Conservation (phyloP, 1,140 invertebrate genomes). For the Penaeus chinensis region DNA sequence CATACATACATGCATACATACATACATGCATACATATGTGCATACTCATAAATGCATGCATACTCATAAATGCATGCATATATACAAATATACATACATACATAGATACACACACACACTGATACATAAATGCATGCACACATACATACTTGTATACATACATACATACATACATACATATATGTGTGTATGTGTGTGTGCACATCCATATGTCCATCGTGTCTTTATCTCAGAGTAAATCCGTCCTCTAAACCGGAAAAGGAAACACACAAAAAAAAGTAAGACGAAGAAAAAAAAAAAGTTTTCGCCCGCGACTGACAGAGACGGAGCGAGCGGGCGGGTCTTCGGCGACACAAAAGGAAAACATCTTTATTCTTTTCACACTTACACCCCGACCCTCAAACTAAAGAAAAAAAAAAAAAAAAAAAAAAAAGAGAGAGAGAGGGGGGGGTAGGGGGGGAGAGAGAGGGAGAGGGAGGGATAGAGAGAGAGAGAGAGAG, state of each 20-base stretch:
- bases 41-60: not conserved
- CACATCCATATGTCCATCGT: not conserved
- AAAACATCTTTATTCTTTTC: not conserved
- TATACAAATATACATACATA: not conserved
- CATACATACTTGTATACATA: not conserved
- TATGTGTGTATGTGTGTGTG: no score
- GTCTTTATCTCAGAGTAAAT: not conserved
- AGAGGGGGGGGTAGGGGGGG: not conserved
- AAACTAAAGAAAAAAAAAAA: not conserved
- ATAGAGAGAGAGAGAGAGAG: not conserved
- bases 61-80: no score
- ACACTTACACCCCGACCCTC: not conserved
- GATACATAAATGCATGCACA: not conserved
- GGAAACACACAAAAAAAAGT: not conserved
- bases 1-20: not conserved
- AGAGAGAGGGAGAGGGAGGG: not conserved
- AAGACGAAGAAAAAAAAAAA: no score
- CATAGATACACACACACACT: not conserved
- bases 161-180: slow-evolving; percentile 14
- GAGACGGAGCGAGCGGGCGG: no score
- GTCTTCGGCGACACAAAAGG: not conserved
- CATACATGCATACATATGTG: no score
- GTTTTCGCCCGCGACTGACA: no score
- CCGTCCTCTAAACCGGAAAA: not conserved
- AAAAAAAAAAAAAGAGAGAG: not conserved